Conservation (phyloP, 2,888 invertebrate genomes). For the Eledone cirrhosa region DNA sequence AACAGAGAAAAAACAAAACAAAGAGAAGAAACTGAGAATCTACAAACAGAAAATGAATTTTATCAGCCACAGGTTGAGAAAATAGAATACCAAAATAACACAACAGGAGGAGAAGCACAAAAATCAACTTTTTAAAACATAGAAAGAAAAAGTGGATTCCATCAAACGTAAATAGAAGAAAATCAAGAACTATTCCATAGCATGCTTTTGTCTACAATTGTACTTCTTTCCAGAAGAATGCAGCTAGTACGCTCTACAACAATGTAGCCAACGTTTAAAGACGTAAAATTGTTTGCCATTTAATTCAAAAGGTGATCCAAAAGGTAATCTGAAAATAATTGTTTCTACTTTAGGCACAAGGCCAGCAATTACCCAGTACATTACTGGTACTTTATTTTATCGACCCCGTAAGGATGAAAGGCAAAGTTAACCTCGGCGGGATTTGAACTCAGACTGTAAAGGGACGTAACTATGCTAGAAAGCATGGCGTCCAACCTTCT, state of each 20-base stretch:
- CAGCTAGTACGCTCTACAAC: not conserved
- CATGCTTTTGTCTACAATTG: not conserved
- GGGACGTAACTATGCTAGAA: no score
- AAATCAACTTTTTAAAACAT: not conserved
- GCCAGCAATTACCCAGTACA: no score
- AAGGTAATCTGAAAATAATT: not conserved
- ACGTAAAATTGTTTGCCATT: not conserved
- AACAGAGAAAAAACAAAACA: no score
- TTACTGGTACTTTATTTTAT: no score
- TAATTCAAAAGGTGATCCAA: not conserved
- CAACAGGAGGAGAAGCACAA: not conserved
- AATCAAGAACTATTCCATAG: not conserved
- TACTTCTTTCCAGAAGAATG: not conserved
- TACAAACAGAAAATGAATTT: no score
- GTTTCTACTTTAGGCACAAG: no score
- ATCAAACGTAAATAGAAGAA: not conserved
- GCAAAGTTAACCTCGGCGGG: no score
- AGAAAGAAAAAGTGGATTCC: not conserved
- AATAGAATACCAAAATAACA: not conserved
- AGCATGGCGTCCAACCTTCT: no score
- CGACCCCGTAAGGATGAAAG: no score
- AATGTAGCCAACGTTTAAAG: not conserved
- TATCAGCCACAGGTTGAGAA: no score
- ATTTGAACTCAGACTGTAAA: no score
- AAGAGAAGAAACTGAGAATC: no score